These are phyloP conservation scores for Laupala kohalensis DNA, from an alignment of 1,140 invertebrate genomes.

Conservation along the genomic window DNA sequence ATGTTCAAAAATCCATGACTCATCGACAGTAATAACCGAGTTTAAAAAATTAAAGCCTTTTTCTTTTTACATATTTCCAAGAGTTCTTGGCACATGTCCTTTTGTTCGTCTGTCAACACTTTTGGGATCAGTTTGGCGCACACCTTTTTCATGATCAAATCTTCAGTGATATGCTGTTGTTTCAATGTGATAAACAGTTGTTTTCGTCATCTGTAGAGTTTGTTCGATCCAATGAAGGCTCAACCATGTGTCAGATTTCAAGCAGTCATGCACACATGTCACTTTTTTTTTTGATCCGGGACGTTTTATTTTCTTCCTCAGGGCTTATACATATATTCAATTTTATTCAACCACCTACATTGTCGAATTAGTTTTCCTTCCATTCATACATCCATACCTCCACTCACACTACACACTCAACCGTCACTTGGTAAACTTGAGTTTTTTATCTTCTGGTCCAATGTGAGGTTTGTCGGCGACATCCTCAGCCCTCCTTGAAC, in stretches of 20 bases:
- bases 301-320: no score
- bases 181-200: slow-evolving; percentile 1
- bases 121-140: neutral
- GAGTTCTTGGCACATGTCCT: neutral
- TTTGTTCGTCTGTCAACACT: neutral
- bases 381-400: no score
- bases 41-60: slow-evolving; percentile 5
- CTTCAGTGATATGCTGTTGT: no score
- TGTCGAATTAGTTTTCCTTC: no score
- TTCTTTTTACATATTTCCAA: slow-evolving; percentile 6
- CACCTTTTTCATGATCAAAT: neutral
- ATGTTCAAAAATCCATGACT: neutral
- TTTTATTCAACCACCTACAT: no score
- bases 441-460: slow-evolving; percentile 21
- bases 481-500: slow-evolving; percentile 3
- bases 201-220: slow-evolving; percentile 1
- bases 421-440: slow-evolving; percentile 20
- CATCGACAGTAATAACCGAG: neutral
- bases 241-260: slow-evolving; percentile 7
- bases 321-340: no score
- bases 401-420: no score
- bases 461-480: slow-evolving; percentile 15
- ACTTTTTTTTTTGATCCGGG: no score
- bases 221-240: neutral
- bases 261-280: neutral